Base-by-base conservation (phyloP, 1,140 invertebrate genomes). In the Drosophila arizonae region DNA sequence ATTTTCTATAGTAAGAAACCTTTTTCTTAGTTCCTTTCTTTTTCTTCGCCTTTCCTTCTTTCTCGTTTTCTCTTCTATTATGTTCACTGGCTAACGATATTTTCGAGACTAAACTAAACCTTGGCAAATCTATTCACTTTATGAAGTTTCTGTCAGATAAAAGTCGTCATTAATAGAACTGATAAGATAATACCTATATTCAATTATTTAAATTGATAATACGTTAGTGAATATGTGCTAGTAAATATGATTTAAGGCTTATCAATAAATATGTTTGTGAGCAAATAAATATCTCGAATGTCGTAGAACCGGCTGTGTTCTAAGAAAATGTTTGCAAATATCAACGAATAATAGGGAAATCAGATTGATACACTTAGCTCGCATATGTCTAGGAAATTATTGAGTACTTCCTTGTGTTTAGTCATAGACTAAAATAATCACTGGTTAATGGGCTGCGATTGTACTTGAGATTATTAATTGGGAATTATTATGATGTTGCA, bases 151-250 rank as follows among this genome's bases (percentile, higher is more conserved):
- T 52, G 46, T 46, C 30, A 70, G 43, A 26, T 50, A n/a, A 4
- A 51, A 28, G 1, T 6, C 30, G 26, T 45, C 21, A 17, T 24
- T 28, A 56, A 70, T 64, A 8, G 15, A 46, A 39, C 30, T 26
- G 63, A 72, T 72, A 67, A 67, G 63, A 72, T 72, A 58, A 58
- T 15, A 51, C 15, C 28, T 65, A 45, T 62, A 70, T 48, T 63
- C 6, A 62, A 70, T 57, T 51, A 52, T 66, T 48, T 72, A 36
- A 30, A 60, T 72, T 60, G 63, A 67, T 54, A 60, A 67, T 36
- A 28, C 30, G 15, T 15, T 28, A 30, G 10, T n/a, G n/a, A n/a
- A n/a, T n/a, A n/a, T n/a, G n/a, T n/a, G n/a, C 36, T 46, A 39
- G 63, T 61, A 4, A n/a, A 39, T 11, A 60, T 45, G 8, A 33